Base-by-base conservation (phyloP, 2,113 vertebrate genomes). In the Junco hyemalis region DNA sequence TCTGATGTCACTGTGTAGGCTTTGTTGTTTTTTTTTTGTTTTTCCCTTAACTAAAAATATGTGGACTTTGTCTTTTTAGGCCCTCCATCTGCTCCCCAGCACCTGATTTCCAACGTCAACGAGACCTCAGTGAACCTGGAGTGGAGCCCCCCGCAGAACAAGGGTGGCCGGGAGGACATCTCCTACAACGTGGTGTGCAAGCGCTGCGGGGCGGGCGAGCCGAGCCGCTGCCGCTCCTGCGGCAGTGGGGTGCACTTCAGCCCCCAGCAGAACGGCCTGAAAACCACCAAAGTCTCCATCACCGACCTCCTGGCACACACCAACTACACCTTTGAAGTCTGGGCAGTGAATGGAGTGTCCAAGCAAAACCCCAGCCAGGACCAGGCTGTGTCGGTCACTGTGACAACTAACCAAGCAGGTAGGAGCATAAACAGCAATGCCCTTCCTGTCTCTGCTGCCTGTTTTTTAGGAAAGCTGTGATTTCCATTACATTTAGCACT, bases 361-460 rank as follows among this genome's bases (percentile, higher is more conserved):
- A 98, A 97, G 80, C 99, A 99, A 66, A 99, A 98, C 80, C 99
- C 99, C 3, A 99, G 98, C 78, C 98, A 98, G 1, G 99, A 99
- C 71, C 99, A 99, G 86, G 98, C 99, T 1, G 99, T 99, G 51
- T 99, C 99, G 0, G 99, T 99, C 93, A 99, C 99, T 7, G 99
- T 99, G 96, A 99, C 99, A 56, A 99, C 99, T 81, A 99, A 99
- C 97, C 99, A 99, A 98, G 99, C 99, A 35, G 99, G 99, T 99
- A 98, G 98, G 99, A 93, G 21, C 40, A 6, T 2, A 6, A 56
- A 17, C 38, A 8, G 26, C 33, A 10, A 6, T 40, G 53, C 44
- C 50, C 59, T 60, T 60, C n/a, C 4, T 14, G 33, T 38, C 24
- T 80, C 16, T 31, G 48, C 56, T 33, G 25, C 47, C 50, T 50